Conservation (phyloP, 2,888 invertebrate species). For the Epinotia bilunana region DNA sequence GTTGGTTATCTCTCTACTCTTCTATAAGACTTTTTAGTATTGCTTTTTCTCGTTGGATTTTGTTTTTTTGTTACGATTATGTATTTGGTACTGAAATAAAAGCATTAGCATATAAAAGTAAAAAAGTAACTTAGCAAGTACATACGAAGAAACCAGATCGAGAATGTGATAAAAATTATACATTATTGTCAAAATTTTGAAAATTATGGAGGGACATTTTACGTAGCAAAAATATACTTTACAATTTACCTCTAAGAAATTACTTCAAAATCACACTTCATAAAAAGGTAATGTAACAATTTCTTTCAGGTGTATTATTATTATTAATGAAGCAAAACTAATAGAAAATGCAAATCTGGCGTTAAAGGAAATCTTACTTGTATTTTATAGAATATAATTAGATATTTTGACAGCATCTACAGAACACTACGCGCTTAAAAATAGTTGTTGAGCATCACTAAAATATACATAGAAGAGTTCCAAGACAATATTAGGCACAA, state of each 20-base stretch:
- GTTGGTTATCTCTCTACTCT: conserved; percentile 64
- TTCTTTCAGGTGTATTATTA: conserved; percentile 26
- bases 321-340: conserved; percentile 55
- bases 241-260: conserved; percentile 36
- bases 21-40: conserved; percentile 57
- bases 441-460: conserved; percentile 81
- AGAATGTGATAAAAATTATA: conserved; percentile 50
- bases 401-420: conserved; percentile 75
- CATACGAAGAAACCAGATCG: conserved; percentile 44
- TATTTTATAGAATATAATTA: conserved; percentile 56
- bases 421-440: conserved; percentile 78
- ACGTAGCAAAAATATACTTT: conserved; percentile 49
- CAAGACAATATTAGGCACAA: conserved; percentile 79
- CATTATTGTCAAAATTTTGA: conserved; percentile 72
- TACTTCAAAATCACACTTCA: conserved; percentile 10
- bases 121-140: conserved; percentile 36
- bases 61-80: conserved; percentile 45
- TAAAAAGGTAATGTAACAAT: conserved; percentile 9
- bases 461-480: conserved; percentile 71
- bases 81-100: conserved; percentile 35
- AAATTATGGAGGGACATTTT: conserved; percentile 56
- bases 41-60: conserved; percentile 75
- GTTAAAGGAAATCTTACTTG: conserved; percentile 65
- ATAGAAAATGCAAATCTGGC: conserved; percentile 77
- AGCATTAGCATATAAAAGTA: conserved; percentile 45